Conservation (phyloP, 1,140 invertebrate species). For the Panagrolaimus sp. region DNA sequence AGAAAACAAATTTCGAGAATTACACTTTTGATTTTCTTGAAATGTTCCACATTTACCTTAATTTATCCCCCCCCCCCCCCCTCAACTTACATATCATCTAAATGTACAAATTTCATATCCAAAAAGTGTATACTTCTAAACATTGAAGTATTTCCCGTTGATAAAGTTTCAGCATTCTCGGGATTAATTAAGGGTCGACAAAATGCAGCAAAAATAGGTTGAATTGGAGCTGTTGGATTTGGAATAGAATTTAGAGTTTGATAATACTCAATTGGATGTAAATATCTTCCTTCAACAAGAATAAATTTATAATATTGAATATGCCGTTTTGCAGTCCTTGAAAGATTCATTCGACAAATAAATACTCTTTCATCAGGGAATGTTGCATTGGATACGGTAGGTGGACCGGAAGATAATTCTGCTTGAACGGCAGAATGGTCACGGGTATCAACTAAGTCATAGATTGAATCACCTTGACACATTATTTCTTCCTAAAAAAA, state of each 20-base stretch:
- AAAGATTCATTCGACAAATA: constrained; percentile 95
- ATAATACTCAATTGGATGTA: constrained; percentile 72
- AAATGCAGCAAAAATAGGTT: constrained; percentile 89
- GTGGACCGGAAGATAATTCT: constrained; percentile 71
- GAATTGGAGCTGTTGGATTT: constrained; percentile 73
- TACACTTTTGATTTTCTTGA: too few species aligned
- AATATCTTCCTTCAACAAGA: constrained; percentile 86
- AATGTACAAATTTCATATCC: constrained; percentile 94
- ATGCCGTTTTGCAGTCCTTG: constrained; percentile 86
- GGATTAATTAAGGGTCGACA: constrained; percentile 99
- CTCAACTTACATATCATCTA: constrained; percentile 82
- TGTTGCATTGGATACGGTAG: constrained; percentile 17
- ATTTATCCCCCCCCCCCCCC: constrained; percentile 62
- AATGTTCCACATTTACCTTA: neutral
- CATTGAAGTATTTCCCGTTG: constrained; percentile 90
- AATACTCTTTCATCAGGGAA: constrained; percentile 72
- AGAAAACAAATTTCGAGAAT: too few species aligned
- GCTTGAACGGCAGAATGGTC: constrained; percentile 90
- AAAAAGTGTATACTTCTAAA: constrained; percentile 92
- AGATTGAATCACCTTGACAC: constrained; percentile 95
- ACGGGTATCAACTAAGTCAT: constrained; percentile 97
- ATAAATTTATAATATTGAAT: constrained; percentile 99
- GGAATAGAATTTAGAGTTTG: constrained; percentile 31
- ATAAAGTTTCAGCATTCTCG: constrained; percentile 83
- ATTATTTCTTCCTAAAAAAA: constrained; percentile 82